A percentile compares a stretch with the other conserved stretches of the same genome.
Conservation (phyloP, 1,140 invertebrate species). For the Drosophila simulans region DNA sequence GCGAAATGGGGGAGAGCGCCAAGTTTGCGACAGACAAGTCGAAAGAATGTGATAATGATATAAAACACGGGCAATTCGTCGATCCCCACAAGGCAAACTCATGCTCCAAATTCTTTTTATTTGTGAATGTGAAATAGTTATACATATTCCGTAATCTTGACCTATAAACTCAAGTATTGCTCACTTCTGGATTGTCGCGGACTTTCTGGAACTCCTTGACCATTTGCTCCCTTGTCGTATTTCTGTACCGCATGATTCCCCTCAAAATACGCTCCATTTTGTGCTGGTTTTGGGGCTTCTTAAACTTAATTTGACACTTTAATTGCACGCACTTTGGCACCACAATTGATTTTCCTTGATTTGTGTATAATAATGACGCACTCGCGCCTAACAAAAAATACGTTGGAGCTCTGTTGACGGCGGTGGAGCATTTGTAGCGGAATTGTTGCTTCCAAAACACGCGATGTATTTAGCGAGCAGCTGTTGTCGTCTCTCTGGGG, state of each 20-base stretch:
- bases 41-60: slow-evolving; percentile 44
- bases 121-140: slow-evolving; percentile 13
- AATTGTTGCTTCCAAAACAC: slow-evolving; percentile 76
- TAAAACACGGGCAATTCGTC: slow-evolving; percentile 24
- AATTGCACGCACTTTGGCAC: slow-evolving; percentile 47
- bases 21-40: slow-evolving; percentile 21
- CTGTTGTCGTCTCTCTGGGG: slow-evolving; percentile 43
- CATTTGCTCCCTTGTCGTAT: slow-evolving; percentile 92
- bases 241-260: slow-evolving; percentile 94
- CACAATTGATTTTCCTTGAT: slow-evolving; percentile 41
- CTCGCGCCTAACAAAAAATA: slow-evolving; percentile 25
- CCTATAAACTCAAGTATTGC: slow-evolving; percentile 61
- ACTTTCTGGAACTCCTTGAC: slow-evolving; percentile 96
- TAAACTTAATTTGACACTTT: slow-evolving; percentile 48
- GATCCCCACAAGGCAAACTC: slow-evolving; percentile 27
- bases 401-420: slow-evolving; percentile 34
- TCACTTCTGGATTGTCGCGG: slow-evolving; percentile 93
- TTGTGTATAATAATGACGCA: slow-evolving; percentile 30
- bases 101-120: slow-evolving; percentile 24
- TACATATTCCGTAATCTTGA: slow-evolving; percentile 30
- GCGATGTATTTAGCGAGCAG: slow-evolving; percentile 43
- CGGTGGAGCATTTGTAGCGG: slow-evolving; percentile 55
- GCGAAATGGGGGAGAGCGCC: slow-evolving; percentile 4
- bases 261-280: slow-evolving; percentile 93
- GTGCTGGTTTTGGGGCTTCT: not conserved